phyloP scores from a whole-genome alignment of 2,113 vertebrate genomes.

The Tychaedon coryphoeus region DNA sequence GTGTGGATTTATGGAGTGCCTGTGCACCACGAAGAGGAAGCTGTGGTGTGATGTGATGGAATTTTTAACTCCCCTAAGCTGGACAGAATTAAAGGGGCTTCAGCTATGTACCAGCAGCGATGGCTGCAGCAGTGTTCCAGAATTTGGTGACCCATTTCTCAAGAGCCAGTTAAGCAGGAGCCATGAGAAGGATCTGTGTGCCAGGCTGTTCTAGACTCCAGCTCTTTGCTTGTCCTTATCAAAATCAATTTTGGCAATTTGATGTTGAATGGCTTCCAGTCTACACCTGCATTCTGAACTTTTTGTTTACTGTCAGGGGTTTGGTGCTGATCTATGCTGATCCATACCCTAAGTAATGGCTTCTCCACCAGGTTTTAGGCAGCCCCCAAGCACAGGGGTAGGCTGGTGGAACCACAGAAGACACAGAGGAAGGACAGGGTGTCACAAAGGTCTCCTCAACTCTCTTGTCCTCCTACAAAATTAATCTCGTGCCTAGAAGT shows the following conservation, averaged over 20 bases:
- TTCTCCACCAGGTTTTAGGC: not conserved
- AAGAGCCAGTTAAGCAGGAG: not conserved
- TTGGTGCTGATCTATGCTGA: not conserved
- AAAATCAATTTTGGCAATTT: not conserved
- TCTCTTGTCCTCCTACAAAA: not conserved
- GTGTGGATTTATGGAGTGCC: slow-evolving; percentile 40
- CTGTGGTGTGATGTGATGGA: not conserved
- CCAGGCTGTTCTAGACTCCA: not conserved
- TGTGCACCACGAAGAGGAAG: not conserved
- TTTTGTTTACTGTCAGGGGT: not conserved
- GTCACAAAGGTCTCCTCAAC: not conserved
- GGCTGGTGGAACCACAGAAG: not conserved
- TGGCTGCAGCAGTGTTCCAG: not conserved
- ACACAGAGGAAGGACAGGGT: not conserved
- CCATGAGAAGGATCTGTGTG: not conserved
- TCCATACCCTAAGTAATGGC: not conserved
- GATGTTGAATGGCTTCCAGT: not conserved
- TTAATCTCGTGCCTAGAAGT: not conserved
- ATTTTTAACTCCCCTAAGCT: slow-evolving; percentile 34
- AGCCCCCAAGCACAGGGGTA: not conserved
- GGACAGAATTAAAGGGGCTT: slow-evolving; percentile 1
- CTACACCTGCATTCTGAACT: not conserved
- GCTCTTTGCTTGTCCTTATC: not conserved
- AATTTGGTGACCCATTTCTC: not conserved
- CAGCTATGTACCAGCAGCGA: not conserved